phyloP scores from a whole-genome alignment of 2,113 vertebrate species.

The Mixornis gularis region DNA sequence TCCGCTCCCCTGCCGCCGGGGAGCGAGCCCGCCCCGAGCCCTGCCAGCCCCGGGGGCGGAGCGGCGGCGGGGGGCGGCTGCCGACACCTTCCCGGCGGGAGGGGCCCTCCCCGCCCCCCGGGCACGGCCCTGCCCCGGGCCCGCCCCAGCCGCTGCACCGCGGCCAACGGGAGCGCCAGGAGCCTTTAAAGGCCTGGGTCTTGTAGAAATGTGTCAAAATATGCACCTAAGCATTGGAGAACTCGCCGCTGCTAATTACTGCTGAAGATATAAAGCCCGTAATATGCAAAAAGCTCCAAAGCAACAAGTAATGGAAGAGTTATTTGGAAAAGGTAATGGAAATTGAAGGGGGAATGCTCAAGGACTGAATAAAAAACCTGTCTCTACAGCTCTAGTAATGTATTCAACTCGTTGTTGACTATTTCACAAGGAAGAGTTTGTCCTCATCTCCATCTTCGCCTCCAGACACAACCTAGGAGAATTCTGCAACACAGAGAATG shows the following conservation, averaged over 20 bases:
- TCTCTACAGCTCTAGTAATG: not conserved
- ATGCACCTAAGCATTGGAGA: not conserved
- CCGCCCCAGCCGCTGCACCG: not conserved
- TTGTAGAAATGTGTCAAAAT: no score
- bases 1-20: not conserved
- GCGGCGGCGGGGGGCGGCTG: not conserved
- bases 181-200: fast-evolving
- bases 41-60: not conserved
- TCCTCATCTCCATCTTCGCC: not conserved
- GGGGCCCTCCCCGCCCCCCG: not conserved
- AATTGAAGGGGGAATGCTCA: not conserved
- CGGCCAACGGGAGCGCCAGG: fast-evolving
- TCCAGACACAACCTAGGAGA: not conserved
- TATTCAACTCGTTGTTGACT: not conserved
- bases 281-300: fast-evolving
- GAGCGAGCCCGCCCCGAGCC: not conserved
- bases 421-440: not conserved
- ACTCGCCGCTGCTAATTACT: not conserved
- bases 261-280: not conserved
- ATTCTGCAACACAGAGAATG: not conserved
- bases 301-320: not conserved
- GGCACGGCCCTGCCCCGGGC: not conserved
- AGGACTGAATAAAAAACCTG: not conserved
- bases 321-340: not conserved
- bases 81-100: not conserved